Evolutionary conservation across 2,113 vertebrate species (phyloP), one percentile per base, ranked within the genome.

Genomic region (Malurus melanocephalus): DNA sequence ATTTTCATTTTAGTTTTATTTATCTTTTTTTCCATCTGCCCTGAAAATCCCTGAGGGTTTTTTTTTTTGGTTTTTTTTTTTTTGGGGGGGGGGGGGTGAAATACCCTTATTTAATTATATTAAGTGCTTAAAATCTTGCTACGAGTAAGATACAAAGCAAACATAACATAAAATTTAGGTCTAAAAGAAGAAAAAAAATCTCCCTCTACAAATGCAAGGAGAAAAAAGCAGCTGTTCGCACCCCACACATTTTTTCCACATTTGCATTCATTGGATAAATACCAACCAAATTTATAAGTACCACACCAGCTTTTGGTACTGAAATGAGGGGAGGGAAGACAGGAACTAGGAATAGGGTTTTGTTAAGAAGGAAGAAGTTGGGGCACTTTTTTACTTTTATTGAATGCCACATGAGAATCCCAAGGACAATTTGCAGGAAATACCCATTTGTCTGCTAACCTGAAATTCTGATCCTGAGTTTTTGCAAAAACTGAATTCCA

Each of bases 241-340:
- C 24, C 13, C 12, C 16, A 24, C 13, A 12, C 1, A 20, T 51
- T 16, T 32, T 62, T 59, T 49, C 48, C 21, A 74, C 59, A 57
- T 16, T 61, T 22, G 7, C 6, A n/a, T 53, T 62, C 10, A 18
- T 3, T 32, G 20, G 16, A 45, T 62, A 69, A 84, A 57, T 51
- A 61, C 11, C 9, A 53, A 49, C 6, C 33, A 75, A 57, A 62
- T 7, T 49, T 65, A 7, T 19, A 43, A 28, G 16, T 19, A 51
- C 16, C 32, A 55, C 15, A 35, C 5, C 16, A 52, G 14, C 5
- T 55, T n/a, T 23, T 27, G 16, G 9, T 53, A 53, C 13, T 53
- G 40, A 53, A 62, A 62, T 11, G 10, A 3, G 2, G 3, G 7
- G 4, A 4, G 3, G 2, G 8, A 42, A 45, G 8, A 38, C 14